These are phyloP conservation scores for Junonia oenone DNA, from an alignment of 2,888 invertebrate species.

Conservation along the genomic window DNA sequence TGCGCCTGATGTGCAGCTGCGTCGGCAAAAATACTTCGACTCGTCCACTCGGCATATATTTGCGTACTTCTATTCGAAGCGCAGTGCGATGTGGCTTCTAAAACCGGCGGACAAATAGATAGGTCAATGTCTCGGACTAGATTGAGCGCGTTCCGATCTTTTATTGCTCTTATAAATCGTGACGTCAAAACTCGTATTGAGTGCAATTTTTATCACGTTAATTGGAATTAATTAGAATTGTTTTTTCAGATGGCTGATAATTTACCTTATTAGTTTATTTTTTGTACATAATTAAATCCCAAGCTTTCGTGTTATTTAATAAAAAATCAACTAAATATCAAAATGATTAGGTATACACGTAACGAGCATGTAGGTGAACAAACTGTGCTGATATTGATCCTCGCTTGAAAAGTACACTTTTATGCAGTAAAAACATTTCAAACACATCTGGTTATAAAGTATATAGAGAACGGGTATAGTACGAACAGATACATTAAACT, in stretches of 20 bases:
- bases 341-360: background rate
- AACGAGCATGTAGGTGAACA: background rate
- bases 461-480: background rate
- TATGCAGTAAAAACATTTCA: background rate
- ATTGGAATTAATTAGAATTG: background rate
- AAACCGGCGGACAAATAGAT: slow-evolving; percentile 52
- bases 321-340: background rate
- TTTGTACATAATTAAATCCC: too few species aligned
- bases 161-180: slow-evolving; percentile 21
- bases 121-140: slow-evolving; percentile 71
- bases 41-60: slow-evolving; percentile 54
- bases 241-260: too few species aligned
- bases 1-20: slow-evolving; percentile 48
- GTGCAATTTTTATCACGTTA: background rate
- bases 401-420: background rate
- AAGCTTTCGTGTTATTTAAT: too few species aligned
- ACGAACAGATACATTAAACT: background rate
- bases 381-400: background rate
- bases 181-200: slow-evolving; percentile 18
- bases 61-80: slow-evolving; percentile 33
- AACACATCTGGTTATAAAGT: background rate
- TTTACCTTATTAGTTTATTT: too few species aligned
- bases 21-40: slow-evolving; percentile 60
- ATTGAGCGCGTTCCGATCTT: slow-evolving; percentile 37
- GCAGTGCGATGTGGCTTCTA: slow-evolving; percentile 39